Percentiles rank a stretch among this genome's conserved stretches.
Conservation (phyloP, 1,140 invertebrate genomes). For the Plectrocnemia conspersa region DNA sequence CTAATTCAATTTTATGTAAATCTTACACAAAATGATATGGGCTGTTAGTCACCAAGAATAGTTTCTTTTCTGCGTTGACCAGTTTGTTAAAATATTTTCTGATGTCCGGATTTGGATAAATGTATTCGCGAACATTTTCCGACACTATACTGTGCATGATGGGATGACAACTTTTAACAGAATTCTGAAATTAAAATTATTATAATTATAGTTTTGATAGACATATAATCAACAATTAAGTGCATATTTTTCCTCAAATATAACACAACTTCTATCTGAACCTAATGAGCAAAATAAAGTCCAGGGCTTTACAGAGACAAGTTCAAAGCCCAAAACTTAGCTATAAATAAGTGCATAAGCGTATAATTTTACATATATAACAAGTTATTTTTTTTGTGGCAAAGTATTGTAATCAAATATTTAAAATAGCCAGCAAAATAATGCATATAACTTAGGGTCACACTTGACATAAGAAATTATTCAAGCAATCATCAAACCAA, state of each 20-base stretch:
- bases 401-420: no score
- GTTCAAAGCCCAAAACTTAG: no score
- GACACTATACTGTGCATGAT: slow-evolving; percentile 85
- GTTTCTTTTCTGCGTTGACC: slow-evolving; percentile 71
- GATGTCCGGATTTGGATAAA: slow-evolving; percentile 73
- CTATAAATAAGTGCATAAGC: no score
- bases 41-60: slow-evolving; percentile 96
- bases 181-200: slow-evolving; percentile 60
- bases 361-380: no score
- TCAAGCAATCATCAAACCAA: no score
- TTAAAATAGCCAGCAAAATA: no score
- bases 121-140: slow-evolving; percentile 72
- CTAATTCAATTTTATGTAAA: slow-evolving; percentile 6
- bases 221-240: neutral
- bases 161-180: slow-evolving; percentile 84
- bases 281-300: no score
- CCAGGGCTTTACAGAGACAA: no score
- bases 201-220: slow-evolving; percentile 2
- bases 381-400: no score
- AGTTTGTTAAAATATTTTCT: slow-evolving; percentile 74
- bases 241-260: neutral
- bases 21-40: slow-evolving; percentile 93
- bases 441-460: no score
- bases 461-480: no score
- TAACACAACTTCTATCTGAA: no score